Base-by-base conservation (phyloP, 1,140 invertebrate species). In the Zeugodacus cucurbitae region DNA sequence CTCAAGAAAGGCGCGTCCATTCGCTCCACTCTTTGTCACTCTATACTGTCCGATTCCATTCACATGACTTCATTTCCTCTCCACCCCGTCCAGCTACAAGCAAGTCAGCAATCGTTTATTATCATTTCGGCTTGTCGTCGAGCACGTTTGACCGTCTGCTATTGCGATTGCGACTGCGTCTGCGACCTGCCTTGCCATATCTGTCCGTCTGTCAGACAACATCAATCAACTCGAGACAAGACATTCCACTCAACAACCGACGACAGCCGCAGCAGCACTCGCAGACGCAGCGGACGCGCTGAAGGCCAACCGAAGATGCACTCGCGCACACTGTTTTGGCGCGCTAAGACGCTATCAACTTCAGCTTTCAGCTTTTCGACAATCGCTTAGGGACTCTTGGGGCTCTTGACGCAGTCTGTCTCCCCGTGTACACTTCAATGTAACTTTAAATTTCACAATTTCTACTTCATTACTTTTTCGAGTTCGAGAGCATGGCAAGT, bases 151-250 rank as follows among this genome's bases (percentile, higher is more conserved):
- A 26, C 41, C 74, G n/a, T 29, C 22, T 48, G 41, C 41, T 8
- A 44, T 82, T 62, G 58, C 58, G 57, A 58, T 58, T 58, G 57
- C 17, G 58, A 11, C 74, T 29, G 3, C 41, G 74, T 82, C 74
- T 82, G 41, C 41, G 74, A 82, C 74, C 74, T 82, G 74, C 74
- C 74, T 48, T 54, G 41, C 41, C 74, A 82, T 48, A 82, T 82
- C 85, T 86, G 85, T 86, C 85, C 85, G 85, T 86, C 32, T 32
- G 78, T 86, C 82, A 88, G 78, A 86, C 88, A 88, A 91, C 91
- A 92, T 92, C 91, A 92, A 92, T 92, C 91, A 92, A 92, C 91
- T 90, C 90, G 91, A 90, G 90, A 89, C 88, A 85, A 90, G 90
- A 89, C 86, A 87, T 87, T 85, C 88, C 86, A 87, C 90, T 90